These are phyloP conservation scores for Albula glossodonta DNA, from an alignment of 2,113 vertebrate genomes.

Conservation along the genomic window DNA sequence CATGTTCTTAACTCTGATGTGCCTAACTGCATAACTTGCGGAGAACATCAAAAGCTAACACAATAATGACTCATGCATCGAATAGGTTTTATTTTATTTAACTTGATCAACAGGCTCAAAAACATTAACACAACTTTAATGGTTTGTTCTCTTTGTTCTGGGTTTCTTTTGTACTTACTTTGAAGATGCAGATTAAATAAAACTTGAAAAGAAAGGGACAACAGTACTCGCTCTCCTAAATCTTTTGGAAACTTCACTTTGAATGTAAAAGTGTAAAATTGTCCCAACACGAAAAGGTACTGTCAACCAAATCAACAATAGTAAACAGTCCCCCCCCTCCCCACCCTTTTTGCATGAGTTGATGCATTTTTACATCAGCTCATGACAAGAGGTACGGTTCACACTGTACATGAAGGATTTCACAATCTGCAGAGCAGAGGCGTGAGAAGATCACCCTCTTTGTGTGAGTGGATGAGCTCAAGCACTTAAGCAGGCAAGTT, in stretches of 20 bases:
- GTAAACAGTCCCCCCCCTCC: no score
- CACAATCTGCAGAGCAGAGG: background rate
- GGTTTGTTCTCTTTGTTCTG: background rate
- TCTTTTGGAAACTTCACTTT: background rate
- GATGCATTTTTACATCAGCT: no score
- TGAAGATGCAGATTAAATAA: background rate
- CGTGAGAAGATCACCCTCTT: background rate
- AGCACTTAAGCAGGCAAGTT: background rate
- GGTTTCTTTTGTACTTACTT: background rate
- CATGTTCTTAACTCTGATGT: background rate
- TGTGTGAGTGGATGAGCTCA: background rate
- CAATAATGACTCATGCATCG: background rate
- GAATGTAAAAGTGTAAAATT: background rate
- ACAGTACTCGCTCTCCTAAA: background rate
- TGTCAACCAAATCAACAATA: background rate
- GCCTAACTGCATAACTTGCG: background rate
- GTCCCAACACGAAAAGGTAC: background rate
- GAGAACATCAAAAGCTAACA: background rate
- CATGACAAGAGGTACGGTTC: no score
- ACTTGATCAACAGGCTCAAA: background rate
- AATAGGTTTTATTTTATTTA: background rate
- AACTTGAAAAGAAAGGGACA: background rate
- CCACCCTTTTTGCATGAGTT: no score
- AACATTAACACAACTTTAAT: background rate
- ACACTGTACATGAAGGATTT: background rate